A percentile compares a stretch with the other conserved stretches of the same genome.
phyloP scores from a whole-genome alignment of 2,113 vertebrate genomes.

The Amphiprion ocellaris region DNA sequence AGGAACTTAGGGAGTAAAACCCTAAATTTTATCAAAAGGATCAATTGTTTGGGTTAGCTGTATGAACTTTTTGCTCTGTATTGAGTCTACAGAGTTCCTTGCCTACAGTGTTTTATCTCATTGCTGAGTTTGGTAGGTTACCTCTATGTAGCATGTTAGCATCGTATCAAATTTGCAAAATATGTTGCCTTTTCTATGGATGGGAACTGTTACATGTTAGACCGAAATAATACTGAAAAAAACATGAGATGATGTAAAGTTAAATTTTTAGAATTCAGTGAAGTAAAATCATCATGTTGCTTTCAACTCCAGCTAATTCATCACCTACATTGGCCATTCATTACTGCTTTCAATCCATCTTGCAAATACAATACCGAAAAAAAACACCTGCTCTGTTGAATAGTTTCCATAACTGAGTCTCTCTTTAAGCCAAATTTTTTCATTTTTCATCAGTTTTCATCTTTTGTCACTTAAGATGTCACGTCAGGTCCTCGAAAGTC shows the following conservation, averaged over 20 bases:
- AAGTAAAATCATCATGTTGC: constrained; percentile 25
- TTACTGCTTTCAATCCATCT: neutral
- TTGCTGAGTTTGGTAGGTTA: constrained; percentile 58
- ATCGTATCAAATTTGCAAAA: constrained; percentile 45
- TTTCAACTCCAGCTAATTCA: constrained; percentile 20
- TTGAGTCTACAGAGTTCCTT: constrained; percentile 34
- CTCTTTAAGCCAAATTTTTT: constrained; percentile 30
- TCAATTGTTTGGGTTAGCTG: constrained; percentile 39
- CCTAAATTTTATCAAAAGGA: constrained; percentile 40
- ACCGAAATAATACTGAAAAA: constrained; percentile 26
- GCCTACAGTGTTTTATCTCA: constrained; percentile 65
- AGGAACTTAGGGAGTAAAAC: constrained; percentile 49
- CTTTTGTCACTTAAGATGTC: neutral
- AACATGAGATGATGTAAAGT: constrained; percentile 11
- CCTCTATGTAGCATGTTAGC: constrained; percentile 70
- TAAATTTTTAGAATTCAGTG: constrained; percentile 17
- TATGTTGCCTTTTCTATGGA: constrained; percentile 49
- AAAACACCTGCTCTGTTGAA: neutral
- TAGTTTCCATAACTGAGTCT: neutral
- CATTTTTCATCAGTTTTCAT: neutral
- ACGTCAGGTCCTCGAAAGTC: constrained; percentile 9
- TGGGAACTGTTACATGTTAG: constrained; percentile 46
- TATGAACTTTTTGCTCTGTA: constrained; percentile 47
- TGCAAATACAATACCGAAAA: neutral
- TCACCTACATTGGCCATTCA: neutral